Conservation (phyloP, 2,797 vertebrate genomes). For the Dermochelys coriacea region DNA sequence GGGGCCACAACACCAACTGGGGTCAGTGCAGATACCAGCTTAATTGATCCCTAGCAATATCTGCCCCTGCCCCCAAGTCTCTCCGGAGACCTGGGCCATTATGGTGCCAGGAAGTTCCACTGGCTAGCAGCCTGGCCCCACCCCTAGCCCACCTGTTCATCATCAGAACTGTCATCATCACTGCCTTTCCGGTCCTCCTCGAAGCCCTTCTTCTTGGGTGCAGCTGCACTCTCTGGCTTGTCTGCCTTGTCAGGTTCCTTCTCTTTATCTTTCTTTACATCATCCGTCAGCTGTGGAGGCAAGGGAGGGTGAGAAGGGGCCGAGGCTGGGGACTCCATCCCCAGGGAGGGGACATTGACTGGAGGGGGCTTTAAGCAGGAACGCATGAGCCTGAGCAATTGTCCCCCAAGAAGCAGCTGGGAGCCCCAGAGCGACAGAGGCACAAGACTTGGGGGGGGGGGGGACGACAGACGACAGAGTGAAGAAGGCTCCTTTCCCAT, state of each 20-base stretch:
- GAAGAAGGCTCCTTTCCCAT: background rate
- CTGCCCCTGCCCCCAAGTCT: too few species aligned
- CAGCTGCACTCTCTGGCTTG: conserved; percentile 81
- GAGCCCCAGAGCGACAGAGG: background rate
- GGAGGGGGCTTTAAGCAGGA: background rate
- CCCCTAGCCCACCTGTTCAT: conserved; percentile 55
- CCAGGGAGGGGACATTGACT: background rate
- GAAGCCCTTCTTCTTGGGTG: conserved; percentile 90
- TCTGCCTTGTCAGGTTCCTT: conserved; percentile 92
- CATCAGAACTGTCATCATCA: conserved; percentile 89
- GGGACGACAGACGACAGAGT: background rate
- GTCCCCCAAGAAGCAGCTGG: background rate
- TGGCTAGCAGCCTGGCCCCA: too few species aligned
- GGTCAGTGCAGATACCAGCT: background rate
- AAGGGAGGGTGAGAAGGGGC: background rate
- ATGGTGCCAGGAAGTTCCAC: background rate
- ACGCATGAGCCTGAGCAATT: background rate
- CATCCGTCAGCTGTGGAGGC: conserved; percentile 87
- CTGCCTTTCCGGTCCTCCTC: conserved; percentile 91
- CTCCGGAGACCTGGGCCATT: background rate
- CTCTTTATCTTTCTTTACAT: conserved; percentile 94
- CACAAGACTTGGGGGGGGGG: background rate
- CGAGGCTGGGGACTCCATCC: background rate
- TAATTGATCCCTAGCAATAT: background rate
- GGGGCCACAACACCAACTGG: too few species aligned